Evolutionary conservation across 2,888 invertebrate species (phyloP), one percentile per base, ranked within the genome.

Genomic region (Ormyrus pomaceus): DNA sequence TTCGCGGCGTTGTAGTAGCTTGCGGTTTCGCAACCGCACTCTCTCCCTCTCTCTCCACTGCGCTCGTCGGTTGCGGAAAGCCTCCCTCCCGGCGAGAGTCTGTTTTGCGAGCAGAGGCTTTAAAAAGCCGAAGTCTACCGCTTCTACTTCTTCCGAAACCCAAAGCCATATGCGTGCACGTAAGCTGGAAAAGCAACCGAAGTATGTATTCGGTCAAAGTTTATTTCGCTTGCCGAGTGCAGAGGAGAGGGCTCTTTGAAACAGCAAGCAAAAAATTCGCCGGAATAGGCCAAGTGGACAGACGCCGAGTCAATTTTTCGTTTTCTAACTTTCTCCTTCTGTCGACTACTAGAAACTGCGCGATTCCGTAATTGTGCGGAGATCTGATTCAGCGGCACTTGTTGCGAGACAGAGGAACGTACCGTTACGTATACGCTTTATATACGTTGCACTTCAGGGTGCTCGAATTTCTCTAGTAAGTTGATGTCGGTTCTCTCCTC

Each of bases 21-120:
- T 89, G 89, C 81, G 90, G 90, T 88, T 85, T 85, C 83, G 84
- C 86, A 89, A 88, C 89, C 89, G 84, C 89, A 89, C 86, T 88
- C 87, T 87, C 19, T 19, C 19, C 19, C 19, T 19, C 19, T 19
- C 19, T 19, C 87, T 87, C 59, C 66, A 51, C 87, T 87, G 85
- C 86, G 84, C 86, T 84, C 87, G 85, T 84, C 85, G 85, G 86
- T 87, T 87, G 86, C 84, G 87, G 85, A 87, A 87, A 84, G 86
- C 84, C 77, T 78, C 19, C 45, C 56, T 51, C 56, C 59, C 46
- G 55, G 83, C 84, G 84, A 19, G 46, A 74, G 55, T 84, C 86
- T 87, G 86, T 87, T 87, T 87, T 85, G 85, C 84, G 50, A 45
- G 84, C 84, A 82, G 83, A 85, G 86, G 87, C 87, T 88, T 88